A percentile compares a stretch with the other conserved stretches of the same genome.
Evolutionary conservation across 2,888 invertebrate species (phyloP).

Genomic region (Melinaea marsaeus): DNA sequence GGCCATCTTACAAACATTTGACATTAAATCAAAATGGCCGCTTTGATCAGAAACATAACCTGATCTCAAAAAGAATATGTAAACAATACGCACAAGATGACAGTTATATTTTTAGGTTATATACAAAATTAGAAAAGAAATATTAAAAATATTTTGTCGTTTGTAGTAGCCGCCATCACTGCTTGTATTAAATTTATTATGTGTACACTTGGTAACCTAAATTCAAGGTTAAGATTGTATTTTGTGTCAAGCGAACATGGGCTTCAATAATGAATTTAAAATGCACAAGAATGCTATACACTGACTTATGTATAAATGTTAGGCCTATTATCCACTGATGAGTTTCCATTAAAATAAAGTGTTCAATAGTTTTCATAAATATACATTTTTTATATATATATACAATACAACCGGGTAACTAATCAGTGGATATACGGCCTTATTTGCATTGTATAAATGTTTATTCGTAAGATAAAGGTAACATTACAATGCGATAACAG

Average conservation of each 20-base stretch:
- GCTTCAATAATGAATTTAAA: too few species aligned
- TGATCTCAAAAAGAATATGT: background rate
- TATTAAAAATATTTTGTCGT: constrained; percentile 1
- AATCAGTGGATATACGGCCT: constrained; percentile 12
- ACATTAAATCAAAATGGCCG: constrained; percentile 2
- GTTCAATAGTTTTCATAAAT: background rate
- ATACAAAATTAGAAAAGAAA: constrained; percentile 1
- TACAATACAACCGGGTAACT: background rate
- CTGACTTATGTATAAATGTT: constrained; percentile 10
- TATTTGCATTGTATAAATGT: constrained; percentile 19
- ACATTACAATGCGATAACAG: constrained; percentile 18
- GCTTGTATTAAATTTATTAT: background rate
- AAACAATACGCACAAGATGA: constrained; percentile 18
- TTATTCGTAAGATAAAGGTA: constrained; percentile 23
- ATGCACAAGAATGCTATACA: background rate
- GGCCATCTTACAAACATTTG: constrained; percentile 21
- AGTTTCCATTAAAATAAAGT: background rate
- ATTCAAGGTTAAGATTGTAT: too few species aligned
- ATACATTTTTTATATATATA: background rate
- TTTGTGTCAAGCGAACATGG: too few species aligned
- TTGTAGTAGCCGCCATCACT: background rate
- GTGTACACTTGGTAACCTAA: background rate
- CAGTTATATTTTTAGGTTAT: constrained; percentile 9
- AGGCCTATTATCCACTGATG: constrained; percentile 17
- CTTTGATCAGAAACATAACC: background rate